Base-by-base conservation (phyloP, 2,113 vertebrate species). In the Protobothrops mucrosquamatus region DNA sequence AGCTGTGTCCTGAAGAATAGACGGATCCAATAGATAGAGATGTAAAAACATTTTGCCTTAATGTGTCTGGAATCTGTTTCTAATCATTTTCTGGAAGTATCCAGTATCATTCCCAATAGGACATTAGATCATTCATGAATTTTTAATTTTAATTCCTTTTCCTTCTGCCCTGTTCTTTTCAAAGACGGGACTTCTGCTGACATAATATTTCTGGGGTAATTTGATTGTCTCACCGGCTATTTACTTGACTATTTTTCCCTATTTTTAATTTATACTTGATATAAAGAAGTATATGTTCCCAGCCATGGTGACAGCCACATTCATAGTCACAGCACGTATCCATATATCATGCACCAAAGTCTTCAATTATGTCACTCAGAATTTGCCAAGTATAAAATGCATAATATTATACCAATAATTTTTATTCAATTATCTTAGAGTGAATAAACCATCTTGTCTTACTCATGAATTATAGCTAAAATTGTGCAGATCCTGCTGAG, bases 381-480 rank as follows among this genome's bases (percentile, higher is more conserved):
- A 46, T 92, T 46, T 34, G 29, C 7, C 3, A 29, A 55, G n/a
- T 39, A 14, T 74, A 88, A 92, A 6, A 9, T 54, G n/a, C 51
- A 64, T 88, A 87, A 29, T 52, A 57, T 89, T 92, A 95, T 91
- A 94, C 85, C 20, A 22, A 2, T 52, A 90, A 48, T 92, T 51
- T 94, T 93, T 74, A 93, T 94, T 95, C 93, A 94, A 93, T 95
- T 95, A 94, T 89, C 90, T 88, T 91, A 92, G 86, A 88, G 0
- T 0, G 89, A 93, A 93, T 90, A 89, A 11, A 54, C 59, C 29
- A 4, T 89, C 91, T 94, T 87, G 91, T 86, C n/a, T 69, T 54
- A 15, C 93, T 91, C 56, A 89, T 96, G 94, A 97, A 97, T 97
- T 97, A 96, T 91, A 95, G 6, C 89, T 90, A 91, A 74, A 94